Evolutionary conservation across 2,888 invertebrate species (phyloP).

Genomic region (Baccha elongata): DNA sequence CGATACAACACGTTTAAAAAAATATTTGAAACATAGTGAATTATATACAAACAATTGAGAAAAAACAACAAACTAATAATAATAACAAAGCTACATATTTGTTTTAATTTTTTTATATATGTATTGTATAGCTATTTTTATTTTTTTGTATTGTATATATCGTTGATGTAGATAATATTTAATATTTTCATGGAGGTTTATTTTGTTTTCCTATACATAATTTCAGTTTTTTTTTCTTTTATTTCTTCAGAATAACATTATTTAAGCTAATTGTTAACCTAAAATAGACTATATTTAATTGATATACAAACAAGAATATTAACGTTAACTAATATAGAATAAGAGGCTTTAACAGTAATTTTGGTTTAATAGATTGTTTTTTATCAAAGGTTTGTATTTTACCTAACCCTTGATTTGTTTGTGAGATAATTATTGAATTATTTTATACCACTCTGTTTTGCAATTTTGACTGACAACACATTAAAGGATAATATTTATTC

Average conservation of each 20-base stretch:
- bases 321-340: conserved; percentile 60
- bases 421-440: conserved; percentile 15
- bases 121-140: conserved; percentile 25
- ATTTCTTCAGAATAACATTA: conserved; percentile 42
- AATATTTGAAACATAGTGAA: conserved; percentile 8
- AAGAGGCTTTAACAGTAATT: conserved; percentile 65
- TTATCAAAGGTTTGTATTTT: not conserved
- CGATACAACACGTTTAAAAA: conserved; percentile 28
- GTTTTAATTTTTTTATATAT: conserved; percentile 22
- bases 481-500: no score
- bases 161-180: conserved; percentile 53
- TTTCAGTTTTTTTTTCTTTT: conserved; percentile 34
- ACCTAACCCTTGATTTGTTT: conserved; percentile 11
- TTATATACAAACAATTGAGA: conserved; percentile 26
- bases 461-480: not conserved
- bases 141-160: conserved; percentile 36
- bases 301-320: conserved; percentile 57
- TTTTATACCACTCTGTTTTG: conserved; percentile 5
- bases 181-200: conserved; percentile 55
- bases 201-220: conserved; percentile 31
- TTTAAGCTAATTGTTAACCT: conserved; percentile 46
- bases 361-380: conserved; percentile 59
- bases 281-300: conserved; percentile 37
- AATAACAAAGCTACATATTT: conserved; percentile 44
- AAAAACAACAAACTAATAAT: conserved; percentile 18